phyloP scores from a whole-genome alignment of 2,797 vertebrate genomes.

The Staurois parvus region DNA sequence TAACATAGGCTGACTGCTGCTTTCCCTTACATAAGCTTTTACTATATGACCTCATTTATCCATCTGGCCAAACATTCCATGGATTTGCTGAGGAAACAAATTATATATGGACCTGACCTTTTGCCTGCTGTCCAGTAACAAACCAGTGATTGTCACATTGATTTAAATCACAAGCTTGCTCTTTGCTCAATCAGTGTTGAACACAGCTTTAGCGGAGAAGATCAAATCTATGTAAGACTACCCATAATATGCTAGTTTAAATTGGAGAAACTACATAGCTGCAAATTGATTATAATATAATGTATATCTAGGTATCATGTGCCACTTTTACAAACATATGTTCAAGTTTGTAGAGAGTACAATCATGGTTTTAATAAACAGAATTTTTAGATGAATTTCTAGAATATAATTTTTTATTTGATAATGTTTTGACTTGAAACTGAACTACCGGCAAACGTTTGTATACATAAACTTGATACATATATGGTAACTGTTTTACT shows the following conservation, averaged over 20 bases:
- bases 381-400: too few species aligned
- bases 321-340: too few species aligned
- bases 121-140: slow-evolving; percentile 23
- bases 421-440: too few species aligned
- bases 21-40: not conserved
- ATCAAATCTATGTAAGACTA: not conserved
- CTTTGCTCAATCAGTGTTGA: not conserved
- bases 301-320: too few species aligned
- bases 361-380: too few species aligned
- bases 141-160: slow-evolving; percentile 2
- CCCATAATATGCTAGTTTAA: not conserved
- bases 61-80: slow-evolving; percentile 33
- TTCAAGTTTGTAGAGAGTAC: too few species aligned
- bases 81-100: slow-evolving; percentile 22
- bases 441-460: too few species aligned
- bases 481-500: too few species aligned
- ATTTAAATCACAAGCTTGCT: not conserved
- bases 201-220: not conserved
- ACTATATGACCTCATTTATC: slow-evolving; percentile 6
- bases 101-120: slow-evolving; percentile 16
- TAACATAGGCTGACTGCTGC: not conserved
- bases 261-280: too few species aligned
- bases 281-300: too few species aligned
- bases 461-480: too few species aligned
- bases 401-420: too few species aligned